Conservation (phyloP, 2,888 invertebrate genomes). For the Caenorhabditis becei region DNA sequence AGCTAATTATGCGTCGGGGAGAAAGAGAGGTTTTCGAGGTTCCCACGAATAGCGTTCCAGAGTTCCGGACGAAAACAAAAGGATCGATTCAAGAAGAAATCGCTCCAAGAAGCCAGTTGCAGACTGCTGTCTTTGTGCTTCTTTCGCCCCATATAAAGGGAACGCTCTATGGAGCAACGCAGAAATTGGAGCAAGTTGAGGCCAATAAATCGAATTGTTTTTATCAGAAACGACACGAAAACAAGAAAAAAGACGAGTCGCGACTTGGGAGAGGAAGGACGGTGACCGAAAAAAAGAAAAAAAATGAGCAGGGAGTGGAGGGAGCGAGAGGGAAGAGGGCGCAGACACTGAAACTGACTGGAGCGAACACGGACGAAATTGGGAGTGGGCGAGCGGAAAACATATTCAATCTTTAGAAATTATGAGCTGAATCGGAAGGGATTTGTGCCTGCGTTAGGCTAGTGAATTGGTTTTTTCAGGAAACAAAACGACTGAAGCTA, state of each 20-base stretch:
- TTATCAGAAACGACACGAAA: constrained; percentile 19
- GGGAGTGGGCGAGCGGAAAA: background rate
- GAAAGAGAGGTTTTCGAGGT: background rate
- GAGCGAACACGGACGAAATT: constrained; percentile 8
- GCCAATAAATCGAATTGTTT: constrained; percentile 52
- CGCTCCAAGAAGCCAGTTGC: too few species aligned
- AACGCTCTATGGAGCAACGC: too few species aligned
- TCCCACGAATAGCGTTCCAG: background rate
- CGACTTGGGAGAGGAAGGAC: background rate
- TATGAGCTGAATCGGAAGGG: too few species aligned
- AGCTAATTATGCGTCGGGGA: background rate
- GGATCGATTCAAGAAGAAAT: background rate
- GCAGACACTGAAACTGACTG: constrained; percentile 23
- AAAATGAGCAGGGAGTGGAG: constrained; percentile 28
- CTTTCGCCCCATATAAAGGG: too few species aligned
- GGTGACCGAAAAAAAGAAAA: constrained; percentile 31
- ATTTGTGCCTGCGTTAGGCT: too few species aligned
- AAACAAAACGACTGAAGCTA: too few species aligned
- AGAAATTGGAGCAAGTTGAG: constrained; percentile 18
- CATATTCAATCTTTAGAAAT: too few species aligned
- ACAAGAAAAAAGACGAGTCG: constrained; percentile 7
- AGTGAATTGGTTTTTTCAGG: too few species aligned
- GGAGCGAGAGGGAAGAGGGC: constrained; percentile 25
- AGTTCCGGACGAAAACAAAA: constrained; percentile 4
- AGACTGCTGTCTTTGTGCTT: too few species aligned